Conservation (phyloP, 2,888 invertebrate species). For the Therioaphis trifolii region DNA sequence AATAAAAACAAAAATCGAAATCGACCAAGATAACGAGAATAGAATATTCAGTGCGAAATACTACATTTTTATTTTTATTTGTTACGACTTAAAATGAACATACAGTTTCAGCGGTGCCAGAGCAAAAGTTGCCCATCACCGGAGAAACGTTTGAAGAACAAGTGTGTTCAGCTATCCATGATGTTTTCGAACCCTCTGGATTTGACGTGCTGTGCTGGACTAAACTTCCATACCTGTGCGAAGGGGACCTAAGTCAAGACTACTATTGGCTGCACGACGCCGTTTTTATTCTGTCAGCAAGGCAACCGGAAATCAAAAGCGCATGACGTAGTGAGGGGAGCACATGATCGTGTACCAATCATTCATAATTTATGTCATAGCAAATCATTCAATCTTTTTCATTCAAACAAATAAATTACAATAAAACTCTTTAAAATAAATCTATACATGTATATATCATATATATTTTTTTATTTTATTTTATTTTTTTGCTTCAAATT, state of each 20-base stretch:
- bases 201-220: conserved; percentile 87
- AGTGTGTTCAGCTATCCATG: conserved; percentile 76
- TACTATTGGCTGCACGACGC: conserved; percentile 93
- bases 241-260: conserved; percentile 91
- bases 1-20: no score
- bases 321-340: not conserved
- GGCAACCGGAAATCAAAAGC: not conserved
- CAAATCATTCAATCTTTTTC: not conserved
- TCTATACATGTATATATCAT: not conserved
- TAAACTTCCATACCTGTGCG: conserved; percentile 94
- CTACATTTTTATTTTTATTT: no score
- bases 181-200: conserved; percentile 76
- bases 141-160: conserved; percentile 84
- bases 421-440: not conserved
- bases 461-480: not conserved
- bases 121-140: conserved; percentile 76
- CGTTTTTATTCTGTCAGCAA: conserved; percentile 73
- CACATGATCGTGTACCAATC: not conserved
- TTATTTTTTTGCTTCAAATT: not conserved
- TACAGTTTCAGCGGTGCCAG: conserved; percentile 69
- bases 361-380: not conserved
- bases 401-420: not conserved
- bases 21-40: not conserved
- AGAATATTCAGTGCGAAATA: no score
- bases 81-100: no score